A percentile compares a stretch with the other conserved stretches of the same genome.
These are phyloP conservation scores for Atta colombica DNA, from an alignment of 1,140 invertebrate species.

Conservation along the genomic window DNA sequence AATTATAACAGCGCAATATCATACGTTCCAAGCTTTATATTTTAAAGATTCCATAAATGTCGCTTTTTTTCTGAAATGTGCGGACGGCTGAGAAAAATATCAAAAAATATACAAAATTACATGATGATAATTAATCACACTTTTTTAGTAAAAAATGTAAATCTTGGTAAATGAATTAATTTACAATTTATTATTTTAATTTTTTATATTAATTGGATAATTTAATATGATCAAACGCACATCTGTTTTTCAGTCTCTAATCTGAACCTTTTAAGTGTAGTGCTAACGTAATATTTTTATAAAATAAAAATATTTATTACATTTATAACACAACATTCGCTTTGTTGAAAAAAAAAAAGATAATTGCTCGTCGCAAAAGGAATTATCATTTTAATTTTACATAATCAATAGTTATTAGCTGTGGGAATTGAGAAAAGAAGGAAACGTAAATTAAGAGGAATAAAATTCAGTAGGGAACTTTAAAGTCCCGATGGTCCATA, in stretches of 20 bases:
- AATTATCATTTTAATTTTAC: not conserved
- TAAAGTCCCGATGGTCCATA: slow-evolving; percentile 29
- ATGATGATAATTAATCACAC: not conserved
- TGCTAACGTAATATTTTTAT: not conserved
- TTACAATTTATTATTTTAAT: not conserved
- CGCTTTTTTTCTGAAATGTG: not conserved
- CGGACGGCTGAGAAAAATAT: not conserved
- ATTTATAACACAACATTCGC: not conserved
- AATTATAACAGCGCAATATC: slow-evolving; percentile 1
- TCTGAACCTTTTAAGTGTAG: not conserved
- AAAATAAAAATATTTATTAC: slow-evolving; percentile 12
- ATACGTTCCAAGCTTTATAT: not conserved
- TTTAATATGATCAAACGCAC: not conserved
- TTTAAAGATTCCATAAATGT: not conserved
- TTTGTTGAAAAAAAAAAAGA: too few species aligned
- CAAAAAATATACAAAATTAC: not conserved
- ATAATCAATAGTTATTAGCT: not conserved
- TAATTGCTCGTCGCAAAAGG: not conserved
- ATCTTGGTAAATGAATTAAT: not conserved
- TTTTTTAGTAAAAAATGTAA: not conserved
- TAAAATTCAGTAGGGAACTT: not conserved
- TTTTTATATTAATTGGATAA: not conserved
- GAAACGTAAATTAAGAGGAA: slow-evolving; percentile 12
- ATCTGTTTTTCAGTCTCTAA: not conserved
- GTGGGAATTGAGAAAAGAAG: not conserved